Base-by-base conservation (phyloP, 2,888 invertebrate species). In the Drosophila borealis region DNA sequence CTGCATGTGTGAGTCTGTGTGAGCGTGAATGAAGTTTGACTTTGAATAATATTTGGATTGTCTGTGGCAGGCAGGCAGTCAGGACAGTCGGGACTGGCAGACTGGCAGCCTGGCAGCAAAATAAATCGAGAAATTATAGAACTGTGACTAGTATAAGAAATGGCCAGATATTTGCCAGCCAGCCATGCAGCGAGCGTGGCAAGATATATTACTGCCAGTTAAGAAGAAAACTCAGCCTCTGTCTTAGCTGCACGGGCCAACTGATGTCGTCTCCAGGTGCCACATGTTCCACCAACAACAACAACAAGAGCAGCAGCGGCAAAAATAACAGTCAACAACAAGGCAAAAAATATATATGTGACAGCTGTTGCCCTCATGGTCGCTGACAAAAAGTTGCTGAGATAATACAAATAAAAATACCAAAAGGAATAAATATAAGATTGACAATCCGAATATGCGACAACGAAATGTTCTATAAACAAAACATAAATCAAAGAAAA, bases 81-180 rank as follows among this genome's bases (percentile, higher is more conserved):
- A 75, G 80, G 82, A 67, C 54, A 50, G 25, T 4, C 39, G 14
- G 71, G 56, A 73, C 69, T 60, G 54, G 34, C 64, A 29, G 49
- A 2, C 29, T 29, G 37, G 39, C 37, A 36, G 29, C 44, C 36
- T 70, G 72, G 68, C 81, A 77, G 69, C 66, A 81, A 78, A 84
- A 85, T 85, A 89, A 85, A 85, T 85, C 85, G 85, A 88, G 82
- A 85, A 85, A 89, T 85, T 85, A 87, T 85, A 85, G 89, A 85
- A 85, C 89, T 85, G 85, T 85, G 85, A 85, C 89, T 85, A 80
- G 89, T 75, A 82, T 89, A 85, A 89, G 89, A 89, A 88, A 89
- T 85, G 78, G 85, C 85, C 78, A 78, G 78, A 86, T 78, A 79
- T 81, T 79, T 81, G 70, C 81, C 81, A 85, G 67, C 64, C 71